Evolutionary conservation across 92 coral and sea anemone species (phyloP).

Genomic region (Porites lobata): DNA sequence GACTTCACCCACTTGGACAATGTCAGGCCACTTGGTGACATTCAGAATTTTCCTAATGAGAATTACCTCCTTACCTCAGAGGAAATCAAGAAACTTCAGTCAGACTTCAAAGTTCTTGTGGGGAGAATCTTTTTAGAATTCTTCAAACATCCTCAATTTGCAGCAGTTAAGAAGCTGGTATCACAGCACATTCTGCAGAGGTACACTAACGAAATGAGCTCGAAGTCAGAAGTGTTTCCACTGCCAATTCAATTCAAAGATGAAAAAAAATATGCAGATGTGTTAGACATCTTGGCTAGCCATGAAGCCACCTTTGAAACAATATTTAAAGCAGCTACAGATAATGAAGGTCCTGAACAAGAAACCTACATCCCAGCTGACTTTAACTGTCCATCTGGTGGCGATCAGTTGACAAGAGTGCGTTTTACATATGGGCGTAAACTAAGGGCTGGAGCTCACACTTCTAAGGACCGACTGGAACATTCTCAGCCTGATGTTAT

Average conservation of each 20-base stretch:
- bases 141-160: no score
- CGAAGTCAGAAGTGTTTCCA: constrained; percentile 1
- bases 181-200: no score
- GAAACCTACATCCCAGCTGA: constrained; percentile 5
- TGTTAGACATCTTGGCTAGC: constrained; percentile 43
- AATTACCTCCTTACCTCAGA: constrained; percentile 30
- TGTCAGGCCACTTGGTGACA: not conserved
- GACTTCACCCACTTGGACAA: constrained; percentile 32
- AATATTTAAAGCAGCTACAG: constrained; percentile 14
- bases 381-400: constrained; percentile 13
- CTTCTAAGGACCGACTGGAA: not conserved
- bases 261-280: constrained; percentile 26
- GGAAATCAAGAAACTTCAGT: constrained; percentile 16
- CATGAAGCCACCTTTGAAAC: constrained; percentile 25
- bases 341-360: not conserved
- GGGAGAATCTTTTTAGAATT: not conserved
- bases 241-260: constrained; percentile 19
- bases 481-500: no score
- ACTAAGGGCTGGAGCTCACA: constrained; percentile 11
- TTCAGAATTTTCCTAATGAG: constrained; percentile 24
- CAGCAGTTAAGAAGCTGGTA: no score
- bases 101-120: constrained; percentile 32
- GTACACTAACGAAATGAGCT: no score
- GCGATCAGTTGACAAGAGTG: constrained; percentile 17
- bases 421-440: not conserved